phyloP scores from a whole-genome alignment of 2,797 vertebrate species.

The Lithobates sylvaticus region DNA sequence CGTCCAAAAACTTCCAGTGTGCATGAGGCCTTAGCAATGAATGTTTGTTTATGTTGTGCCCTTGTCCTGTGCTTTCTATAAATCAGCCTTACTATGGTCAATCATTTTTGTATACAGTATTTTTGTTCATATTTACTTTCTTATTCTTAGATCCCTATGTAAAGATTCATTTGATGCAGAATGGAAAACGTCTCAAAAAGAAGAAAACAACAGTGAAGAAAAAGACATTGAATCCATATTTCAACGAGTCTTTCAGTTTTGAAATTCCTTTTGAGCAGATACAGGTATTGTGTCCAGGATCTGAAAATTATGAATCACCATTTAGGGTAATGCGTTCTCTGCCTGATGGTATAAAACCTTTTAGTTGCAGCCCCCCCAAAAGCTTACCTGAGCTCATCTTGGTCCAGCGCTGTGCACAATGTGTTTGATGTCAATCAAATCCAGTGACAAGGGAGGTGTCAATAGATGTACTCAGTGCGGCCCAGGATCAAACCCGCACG shows the following conservation, averaged over 20 bases:
- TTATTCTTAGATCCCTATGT: constrained; percentile 89
- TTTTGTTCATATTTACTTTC: background rate
- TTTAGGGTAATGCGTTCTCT: too few species aligned
- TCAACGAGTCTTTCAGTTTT: constrained; percentile 98
- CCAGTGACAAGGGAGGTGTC: too few species aligned
- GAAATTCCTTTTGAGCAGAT: constrained; percentile 98
- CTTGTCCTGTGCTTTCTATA: background rate
- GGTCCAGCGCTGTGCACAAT: too few species aligned
- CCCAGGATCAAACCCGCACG: too few species aligned
- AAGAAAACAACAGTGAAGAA: constrained; percentile 99
- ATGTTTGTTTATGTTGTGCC: background rate
- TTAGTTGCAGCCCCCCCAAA: too few species aligned
- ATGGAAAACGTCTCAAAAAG: constrained; percentile 96
- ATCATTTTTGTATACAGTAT: background rate
- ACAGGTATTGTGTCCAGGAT: constrained; percentile 78
- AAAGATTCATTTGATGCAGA: constrained; percentile 97
- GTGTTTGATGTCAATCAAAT: too few species aligned
- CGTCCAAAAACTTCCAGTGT: too few species aligned
- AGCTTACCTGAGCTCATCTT: too few species aligned
- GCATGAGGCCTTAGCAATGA: background rate
- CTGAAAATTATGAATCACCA: too few species aligned
- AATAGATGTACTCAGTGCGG: too few species aligned
- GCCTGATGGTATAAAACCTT: too few species aligned
- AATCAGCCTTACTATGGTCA: background rate
- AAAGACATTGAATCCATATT: constrained; percentile 97